Conservation (phyloP, 2,888 invertebrate species). For the Patella depressa region DNA sequence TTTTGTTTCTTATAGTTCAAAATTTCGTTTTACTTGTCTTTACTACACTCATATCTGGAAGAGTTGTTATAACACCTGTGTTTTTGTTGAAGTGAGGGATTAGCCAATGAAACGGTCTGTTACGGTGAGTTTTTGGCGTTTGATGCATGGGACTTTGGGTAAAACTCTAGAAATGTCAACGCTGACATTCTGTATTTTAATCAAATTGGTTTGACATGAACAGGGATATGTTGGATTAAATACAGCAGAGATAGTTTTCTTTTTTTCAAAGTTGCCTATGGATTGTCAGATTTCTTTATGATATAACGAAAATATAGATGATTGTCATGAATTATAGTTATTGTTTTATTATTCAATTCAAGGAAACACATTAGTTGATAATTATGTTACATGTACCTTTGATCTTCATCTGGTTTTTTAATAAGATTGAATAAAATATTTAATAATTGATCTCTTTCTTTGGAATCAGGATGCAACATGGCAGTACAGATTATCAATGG, state of each 20-base stretch:
- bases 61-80: no score
- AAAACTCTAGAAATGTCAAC: no score
- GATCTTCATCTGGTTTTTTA: constrained; percentile 80
- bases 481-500: constrained; percentile 78
- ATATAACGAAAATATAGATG: not conserved
- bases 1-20: no score
- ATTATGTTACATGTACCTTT: constrained; percentile 72
- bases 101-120: no score
- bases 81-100: no score
- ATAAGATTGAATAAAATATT: constrained; percentile 81
- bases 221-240: not conserved
- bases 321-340: not conserved
- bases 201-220: no score
- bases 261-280: not conserved
- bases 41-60: no score
- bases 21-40: no score
- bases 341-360: not conserved
- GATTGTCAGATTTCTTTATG: not conserved
- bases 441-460: constrained; percentile 78
- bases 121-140: no score
- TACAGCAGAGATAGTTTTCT: not conserved
- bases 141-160: no score
- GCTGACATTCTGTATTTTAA: no score
- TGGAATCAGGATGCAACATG: constrained; percentile 76
- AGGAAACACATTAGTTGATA: no score